Evolutionary conservation across 2,888 invertebrate genomes (phyloP).

Genomic region (Drosophila tripunctata): DNA sequence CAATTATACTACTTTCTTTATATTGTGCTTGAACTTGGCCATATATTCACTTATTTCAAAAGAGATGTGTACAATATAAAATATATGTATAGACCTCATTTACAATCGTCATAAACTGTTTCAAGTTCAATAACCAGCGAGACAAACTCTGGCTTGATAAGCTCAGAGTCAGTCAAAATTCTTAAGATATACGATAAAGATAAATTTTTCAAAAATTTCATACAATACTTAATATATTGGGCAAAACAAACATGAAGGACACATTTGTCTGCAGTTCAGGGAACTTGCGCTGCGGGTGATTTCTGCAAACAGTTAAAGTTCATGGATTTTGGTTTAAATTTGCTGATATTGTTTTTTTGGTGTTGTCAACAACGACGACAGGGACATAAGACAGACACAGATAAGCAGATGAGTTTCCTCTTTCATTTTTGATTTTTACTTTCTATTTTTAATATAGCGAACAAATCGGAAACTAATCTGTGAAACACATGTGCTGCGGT

Average conservation of each 20-base stretch:
- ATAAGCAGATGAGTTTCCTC: background rate
- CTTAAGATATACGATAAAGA: conserved; percentile 2
- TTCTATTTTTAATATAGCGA: conserved; percentile 2
- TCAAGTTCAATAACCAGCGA: conserved; percentile 17
- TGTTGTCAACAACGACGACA: background rate
- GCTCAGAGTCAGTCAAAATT: conserved; percentile 5
- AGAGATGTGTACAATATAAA: background rate
- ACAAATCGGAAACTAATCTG: background rate
- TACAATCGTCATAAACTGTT: conserved; percentile 19
- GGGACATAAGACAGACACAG: background rate
- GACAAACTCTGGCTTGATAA: conserved; percentile 4
- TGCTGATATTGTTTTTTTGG: background rate
- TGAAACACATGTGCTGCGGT: background rate
- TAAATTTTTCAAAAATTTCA: background rate
- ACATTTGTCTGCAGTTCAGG: conserved; percentile 3
- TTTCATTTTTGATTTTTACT: too few species aligned
- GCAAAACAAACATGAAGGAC: conserved; percentile 7
- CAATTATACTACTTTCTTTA: background rate
- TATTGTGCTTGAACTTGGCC: conserved; percentile 2
- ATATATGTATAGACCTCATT: conserved; percentile 5
- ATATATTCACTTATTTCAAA: background rate
- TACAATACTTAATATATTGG: background rate
- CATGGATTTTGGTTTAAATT: conserved; percentile 2
- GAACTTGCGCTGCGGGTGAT: background rate
- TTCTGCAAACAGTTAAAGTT: conserved; percentile 12